Conservation (phyloP, 1,140 invertebrate species). For the Rhyzopertha dominica region DNA sequence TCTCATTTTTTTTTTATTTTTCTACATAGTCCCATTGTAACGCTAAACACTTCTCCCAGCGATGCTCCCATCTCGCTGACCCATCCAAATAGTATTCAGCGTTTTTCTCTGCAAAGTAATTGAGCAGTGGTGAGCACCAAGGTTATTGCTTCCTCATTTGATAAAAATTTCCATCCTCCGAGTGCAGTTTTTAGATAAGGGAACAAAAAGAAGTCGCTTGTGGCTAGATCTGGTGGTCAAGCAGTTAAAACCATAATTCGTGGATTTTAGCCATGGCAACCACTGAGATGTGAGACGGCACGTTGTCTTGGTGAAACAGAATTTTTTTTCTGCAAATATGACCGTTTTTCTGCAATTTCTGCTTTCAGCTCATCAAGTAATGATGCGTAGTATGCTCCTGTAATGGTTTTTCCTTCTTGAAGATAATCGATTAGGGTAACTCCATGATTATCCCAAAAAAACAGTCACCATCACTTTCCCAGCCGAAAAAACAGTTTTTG, state of each 20-base stretch:
- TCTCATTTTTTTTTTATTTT: too few species aligned
- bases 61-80: too few species aligned
- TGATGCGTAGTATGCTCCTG: conserved; percentile 35
- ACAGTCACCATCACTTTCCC: conserved; percentile 47
- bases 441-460: conserved; percentile 44
- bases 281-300: conserved; percentile 29
- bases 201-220: conserved; percentile 17
- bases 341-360: conserved; percentile 32
- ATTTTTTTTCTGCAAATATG: conserved; percentile 38
- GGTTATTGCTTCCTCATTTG: conserved; percentile 27
- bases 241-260: conserved; percentile 42
- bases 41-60: too few species aligned
- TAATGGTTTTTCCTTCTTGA: conserved; percentile 46
- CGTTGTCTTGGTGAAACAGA: conserved; percentile 30
- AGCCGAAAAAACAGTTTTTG: conserved; percentile 45
- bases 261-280: conserved; percentile 40
- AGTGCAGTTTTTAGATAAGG: conserved; percentile 25
- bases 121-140: conserved; percentile 12
- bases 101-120: conserved; percentile 28
- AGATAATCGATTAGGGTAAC: conserved; percentile 47
- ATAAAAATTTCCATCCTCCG: conserved; percentile 29
- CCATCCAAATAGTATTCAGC: conserved; percentile 19
- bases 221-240: conserved; percentile 40
- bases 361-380: conserved; percentile 42
- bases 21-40: too few species aligned